These are phyloP conservation scores for Austrofundulus limnaeus DNA, from an alignment of 2,113 vertebrate species.

Conservation along the genomic window DNA sequence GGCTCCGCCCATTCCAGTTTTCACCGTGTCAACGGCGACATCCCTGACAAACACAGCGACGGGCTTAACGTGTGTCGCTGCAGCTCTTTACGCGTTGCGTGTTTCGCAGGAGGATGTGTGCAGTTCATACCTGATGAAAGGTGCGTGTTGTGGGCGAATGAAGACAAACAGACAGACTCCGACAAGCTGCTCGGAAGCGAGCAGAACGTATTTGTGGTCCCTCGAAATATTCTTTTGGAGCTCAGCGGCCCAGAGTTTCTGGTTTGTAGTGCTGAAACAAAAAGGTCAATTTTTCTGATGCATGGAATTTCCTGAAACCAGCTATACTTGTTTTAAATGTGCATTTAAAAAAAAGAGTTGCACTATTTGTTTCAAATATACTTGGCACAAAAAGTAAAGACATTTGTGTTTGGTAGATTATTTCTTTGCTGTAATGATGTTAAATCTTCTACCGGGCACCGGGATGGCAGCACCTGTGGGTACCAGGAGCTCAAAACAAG, in stretches of 20 bases:
- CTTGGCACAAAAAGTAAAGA: too few species aligned
- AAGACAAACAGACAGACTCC: constrained; percentile 97
- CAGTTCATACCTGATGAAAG: constrained; percentile 91
- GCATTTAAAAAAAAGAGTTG: background rate
- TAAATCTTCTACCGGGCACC: too few species aligned
- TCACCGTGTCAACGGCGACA: constrained; percentile 95
- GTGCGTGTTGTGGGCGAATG: constrained; percentile 94
- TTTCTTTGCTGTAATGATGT: too few species aligned
- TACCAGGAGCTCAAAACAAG: too few species aligned
- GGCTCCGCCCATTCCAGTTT: constrained; percentile 99
- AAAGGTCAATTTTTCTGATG: background rate
- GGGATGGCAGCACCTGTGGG: too few species aligned
- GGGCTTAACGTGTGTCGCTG: background rate
- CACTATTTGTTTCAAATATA: background rate
- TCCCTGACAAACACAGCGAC: constrained; percentile 77
- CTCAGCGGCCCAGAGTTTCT: constrained; percentile 97
- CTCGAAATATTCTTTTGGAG: constrained; percentile 95
- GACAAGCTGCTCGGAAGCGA: constrained; percentile 97
- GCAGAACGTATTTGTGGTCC: constrained; percentile 94
- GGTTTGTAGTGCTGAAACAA: constrained; percentile 91
- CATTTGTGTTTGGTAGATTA: too few species aligned
- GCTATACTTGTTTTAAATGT: too few species aligned
- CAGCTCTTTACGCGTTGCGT: background rate
- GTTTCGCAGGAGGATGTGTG: background rate
- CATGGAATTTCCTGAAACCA: too few species aligned